Percentiles rank a stretch among this genome's conserved stretches.
Evolutionary conservation across 2,797 vertebrate genomes (phyloP).

Genomic region (Leptoclinus maculatus): DNA sequence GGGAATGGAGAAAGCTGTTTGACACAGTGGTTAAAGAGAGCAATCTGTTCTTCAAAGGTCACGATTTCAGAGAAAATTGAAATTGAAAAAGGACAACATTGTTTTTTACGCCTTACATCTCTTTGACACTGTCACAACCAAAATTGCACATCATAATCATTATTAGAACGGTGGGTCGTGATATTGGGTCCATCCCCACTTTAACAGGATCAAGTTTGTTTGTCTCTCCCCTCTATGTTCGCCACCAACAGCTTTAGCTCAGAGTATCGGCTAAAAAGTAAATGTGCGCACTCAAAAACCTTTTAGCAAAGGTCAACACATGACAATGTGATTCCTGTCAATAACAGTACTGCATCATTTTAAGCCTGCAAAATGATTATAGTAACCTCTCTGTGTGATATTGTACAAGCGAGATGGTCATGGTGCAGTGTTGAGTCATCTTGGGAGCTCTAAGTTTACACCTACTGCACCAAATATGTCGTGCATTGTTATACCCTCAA

Average conservation of each 20-base stretch:
- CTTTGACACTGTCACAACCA: neutral
- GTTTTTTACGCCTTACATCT: neutral
- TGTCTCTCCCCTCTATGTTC: neutral
- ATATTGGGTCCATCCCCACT: neutral
- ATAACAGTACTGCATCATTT: neutral
- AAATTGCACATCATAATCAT: neutral
- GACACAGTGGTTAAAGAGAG: slow-evolving; percentile 10
- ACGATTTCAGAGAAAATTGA: neutral
- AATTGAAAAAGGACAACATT: neutral
- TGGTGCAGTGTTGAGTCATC: slow-evolving; percentile 11
- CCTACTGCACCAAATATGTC: neutral
- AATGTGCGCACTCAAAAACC: neutral
- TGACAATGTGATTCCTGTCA: slow-evolving; percentile 7
- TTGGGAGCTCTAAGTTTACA: slow-evolving; percentile 7
- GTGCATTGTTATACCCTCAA: neutral
- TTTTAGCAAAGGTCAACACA: neutral
- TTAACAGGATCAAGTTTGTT: neutral
- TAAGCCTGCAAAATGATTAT: neutral
- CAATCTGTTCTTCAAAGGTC: slow-evolving; percentile 19
- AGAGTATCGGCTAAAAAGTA: too few relatives aligned
- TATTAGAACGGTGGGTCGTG: neutral
- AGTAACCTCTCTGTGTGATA: slow-evolving; percentile 7
- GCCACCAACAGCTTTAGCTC: neutral
- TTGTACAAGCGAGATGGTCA: neutral
- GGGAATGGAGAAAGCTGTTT: slow-evolving; percentile 5